Evolutionary conservation across 2,113 vertebrate species (phyloP).

Genomic region (Martes martes): DNA sequence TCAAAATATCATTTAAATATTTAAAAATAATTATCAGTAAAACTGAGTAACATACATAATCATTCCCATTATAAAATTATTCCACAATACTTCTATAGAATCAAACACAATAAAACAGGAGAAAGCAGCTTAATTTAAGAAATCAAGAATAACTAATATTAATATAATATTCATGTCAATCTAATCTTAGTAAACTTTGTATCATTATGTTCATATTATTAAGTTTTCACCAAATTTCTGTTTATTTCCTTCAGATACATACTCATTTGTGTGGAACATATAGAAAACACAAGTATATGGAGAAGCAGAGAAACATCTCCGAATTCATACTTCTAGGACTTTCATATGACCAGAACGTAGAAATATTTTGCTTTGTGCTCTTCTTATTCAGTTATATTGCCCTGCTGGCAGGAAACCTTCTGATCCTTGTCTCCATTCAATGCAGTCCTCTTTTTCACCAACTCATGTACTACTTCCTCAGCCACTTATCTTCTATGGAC

Average conservation of each 20-base stretch:
- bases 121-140: neutral
- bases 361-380: too few relatives aligned
- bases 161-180: neutral
- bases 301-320: neutral
- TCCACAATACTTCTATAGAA: neutral
- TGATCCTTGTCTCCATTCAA: too few relatives aligned
- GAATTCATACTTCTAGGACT: slow-evolving; percentile 26
- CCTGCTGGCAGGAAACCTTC: too few relatives aligned
- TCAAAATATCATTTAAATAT: neutral
- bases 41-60: neutral
- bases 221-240: neutral
- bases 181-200: neutral
- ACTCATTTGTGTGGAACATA: neutral
- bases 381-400: too few relatives aligned
- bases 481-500: too few relatives aligned
- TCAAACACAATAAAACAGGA: neutral
- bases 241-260: neutral
- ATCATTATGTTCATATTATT: neutral
- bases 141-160: neutral
- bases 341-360: neutral
- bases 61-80: neutral
- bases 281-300: neutral
- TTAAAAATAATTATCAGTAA: neutral
- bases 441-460: too few relatives aligned
- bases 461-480: too few relatives aligned